phyloP scores from a whole-genome alignment of 35 echinoderm and acorn worm genomes.

The Hemicentrotus pulcherrimus region DNA sequence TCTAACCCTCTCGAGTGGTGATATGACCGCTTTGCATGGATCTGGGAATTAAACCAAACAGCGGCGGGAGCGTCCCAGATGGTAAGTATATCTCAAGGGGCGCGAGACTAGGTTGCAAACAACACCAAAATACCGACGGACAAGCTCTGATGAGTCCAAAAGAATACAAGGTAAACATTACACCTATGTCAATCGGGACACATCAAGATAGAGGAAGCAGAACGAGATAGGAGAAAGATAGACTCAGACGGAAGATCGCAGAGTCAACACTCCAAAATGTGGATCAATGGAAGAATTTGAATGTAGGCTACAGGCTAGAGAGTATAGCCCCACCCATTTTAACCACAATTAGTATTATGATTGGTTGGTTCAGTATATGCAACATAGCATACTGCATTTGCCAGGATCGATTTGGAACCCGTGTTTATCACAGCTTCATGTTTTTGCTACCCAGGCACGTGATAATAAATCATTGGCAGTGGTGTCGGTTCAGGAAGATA shows the following conservation, averaged over 20 bases:
- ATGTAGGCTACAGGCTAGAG: neutral
- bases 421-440: neutral
- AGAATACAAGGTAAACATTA: neutral
- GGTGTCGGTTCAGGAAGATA: neutral
- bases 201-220: neutral
- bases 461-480: slow-evolving; percentile 13
- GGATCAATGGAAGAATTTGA: neutral
- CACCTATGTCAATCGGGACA: neutral
- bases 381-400: neutral
- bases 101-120: neutral
- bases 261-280: neutral
- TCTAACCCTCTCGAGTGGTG: neutral
- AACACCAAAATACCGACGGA: neutral
- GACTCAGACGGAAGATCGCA: neutral
- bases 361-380: neutral
- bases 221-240: no score
- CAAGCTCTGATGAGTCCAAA: neutral
- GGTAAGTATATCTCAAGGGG: neutral
- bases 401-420: neutral
- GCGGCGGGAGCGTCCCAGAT: neutral
- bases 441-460: neutral
- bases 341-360: neutral
- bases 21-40: neutral
- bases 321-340: neutral
- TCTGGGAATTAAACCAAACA: neutral